These are phyloP conservation scores for Galeruca laticollis DNA, from an alignment of 2,888 invertebrate species.

Conservation along the genomic window DNA sequence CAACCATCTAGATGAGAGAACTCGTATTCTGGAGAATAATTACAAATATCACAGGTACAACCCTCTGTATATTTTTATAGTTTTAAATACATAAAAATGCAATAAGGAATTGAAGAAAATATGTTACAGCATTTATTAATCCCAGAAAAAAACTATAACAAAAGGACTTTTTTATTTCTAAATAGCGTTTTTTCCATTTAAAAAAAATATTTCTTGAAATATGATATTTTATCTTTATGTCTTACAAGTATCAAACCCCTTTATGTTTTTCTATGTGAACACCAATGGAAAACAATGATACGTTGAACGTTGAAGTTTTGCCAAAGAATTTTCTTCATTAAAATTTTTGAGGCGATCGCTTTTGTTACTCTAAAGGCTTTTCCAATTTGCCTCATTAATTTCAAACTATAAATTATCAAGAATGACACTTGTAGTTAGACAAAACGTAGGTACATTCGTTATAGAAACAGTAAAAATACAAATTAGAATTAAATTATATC, in stretches of 20 bases:
- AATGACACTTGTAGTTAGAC: conserved; percentile 45
- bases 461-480: background rate
- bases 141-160: too few species aligned
- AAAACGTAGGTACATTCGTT: conserved; percentile 10
- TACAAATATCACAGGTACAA: conserved; percentile 36
- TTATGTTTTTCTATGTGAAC: background rate
- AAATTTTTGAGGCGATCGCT: conserved; percentile 56
- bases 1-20: conserved; percentile 2
- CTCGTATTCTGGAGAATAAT: conserved; percentile 29
- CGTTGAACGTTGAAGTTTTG: conserved; percentile 50
- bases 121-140: too few species aligned
- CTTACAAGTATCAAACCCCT: background rate
- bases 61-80: too few species aligned
- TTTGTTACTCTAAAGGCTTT: conserved; percentile 52
- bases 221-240: too few species aligned
- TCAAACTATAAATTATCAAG: conserved; percentile 51
- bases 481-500: background rate
- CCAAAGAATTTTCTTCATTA: conserved; percentile 58
- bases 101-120: too few species aligned
- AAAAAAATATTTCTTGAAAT: too few species aligned
- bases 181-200: background rate
- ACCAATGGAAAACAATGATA: conserved; percentile 43
- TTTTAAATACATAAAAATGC: too few species aligned
- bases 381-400: conserved; percentile 56
- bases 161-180: too few species aligned